Conservation (phyloP, 2,888 invertebrate species). For the Frankliniella intonsa region DNA sequence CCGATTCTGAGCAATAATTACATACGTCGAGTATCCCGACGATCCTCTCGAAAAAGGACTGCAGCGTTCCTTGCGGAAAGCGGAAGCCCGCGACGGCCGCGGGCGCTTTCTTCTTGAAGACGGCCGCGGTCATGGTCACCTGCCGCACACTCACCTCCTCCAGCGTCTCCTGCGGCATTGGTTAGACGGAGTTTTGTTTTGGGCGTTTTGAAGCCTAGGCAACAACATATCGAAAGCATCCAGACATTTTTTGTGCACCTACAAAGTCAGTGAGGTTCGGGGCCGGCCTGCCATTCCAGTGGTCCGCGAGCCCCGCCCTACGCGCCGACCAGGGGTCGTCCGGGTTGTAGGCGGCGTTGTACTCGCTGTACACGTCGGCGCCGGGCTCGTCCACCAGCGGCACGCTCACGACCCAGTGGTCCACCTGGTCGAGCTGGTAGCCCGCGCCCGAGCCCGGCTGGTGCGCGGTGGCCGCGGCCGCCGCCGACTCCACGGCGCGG, state of each 20-base stretch:
- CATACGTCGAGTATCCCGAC: neutral
- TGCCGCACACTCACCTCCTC: neutral
- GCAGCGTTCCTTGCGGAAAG: neutral
- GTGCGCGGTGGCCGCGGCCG: neutral
- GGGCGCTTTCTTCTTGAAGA: neutral
- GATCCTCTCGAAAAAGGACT: neutral
- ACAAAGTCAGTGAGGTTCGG: neutral
- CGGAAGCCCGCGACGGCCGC: neutral
- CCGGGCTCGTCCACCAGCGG: neutral
- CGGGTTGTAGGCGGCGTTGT: neutral
- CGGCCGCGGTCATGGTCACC: neutral
- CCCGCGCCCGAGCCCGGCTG: neutral
- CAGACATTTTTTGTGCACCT: neutral
- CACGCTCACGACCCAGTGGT: neutral
- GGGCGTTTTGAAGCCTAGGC: too few relatives aligned
- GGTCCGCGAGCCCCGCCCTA: neutral
- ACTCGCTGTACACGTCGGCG: slow-evolving; percentile 14
- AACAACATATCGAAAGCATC: too few relatives aligned
- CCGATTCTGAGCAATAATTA: neutral
- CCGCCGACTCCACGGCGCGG: neutral
- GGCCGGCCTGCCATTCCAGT: neutral
- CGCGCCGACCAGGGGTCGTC: neutral
- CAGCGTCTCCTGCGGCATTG: neutral
- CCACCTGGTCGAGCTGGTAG: neutral
- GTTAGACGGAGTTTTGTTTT: neutral